Percentiles rank a stretch among this genome's conserved stretches.
These are phyloP conservation scores for Tragulus kanchil DNA, from an alignment of 2,113 vertebrate genomes.

Conservation along the genomic window DNA sequence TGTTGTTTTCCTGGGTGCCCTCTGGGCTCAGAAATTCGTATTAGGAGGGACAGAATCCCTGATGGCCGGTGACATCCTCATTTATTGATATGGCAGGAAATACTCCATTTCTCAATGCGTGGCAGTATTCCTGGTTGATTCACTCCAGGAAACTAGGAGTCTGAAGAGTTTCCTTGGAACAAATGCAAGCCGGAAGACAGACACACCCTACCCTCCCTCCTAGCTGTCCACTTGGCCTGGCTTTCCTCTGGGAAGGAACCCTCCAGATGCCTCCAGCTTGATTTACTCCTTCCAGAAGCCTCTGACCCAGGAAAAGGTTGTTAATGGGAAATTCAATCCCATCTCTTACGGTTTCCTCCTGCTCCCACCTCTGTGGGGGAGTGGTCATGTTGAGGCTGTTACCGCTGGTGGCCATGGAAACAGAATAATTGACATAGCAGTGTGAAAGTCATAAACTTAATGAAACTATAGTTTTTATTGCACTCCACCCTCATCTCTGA, in stretches of 20 bases:
- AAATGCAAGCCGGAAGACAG: not conserved
- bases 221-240: not conserved
- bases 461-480: constrained; percentile 90
- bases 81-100: not conserved
- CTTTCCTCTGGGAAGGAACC: not conserved
- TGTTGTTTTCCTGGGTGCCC: not conserved
- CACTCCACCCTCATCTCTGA: constrained; percentile 88
- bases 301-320: not conserved
- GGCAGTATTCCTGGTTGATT: not conserved
- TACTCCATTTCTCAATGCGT: not conserved
- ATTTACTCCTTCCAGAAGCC: constrained; percentile 36
- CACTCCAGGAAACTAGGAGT: not conserved
- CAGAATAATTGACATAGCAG: constrained; percentile 84
- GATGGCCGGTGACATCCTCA: not conserved
- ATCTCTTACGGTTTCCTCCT: not conserved
- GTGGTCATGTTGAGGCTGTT: constrained; percentile 71
- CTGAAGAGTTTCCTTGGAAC: not conserved
- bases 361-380: constrained; percentile 57
- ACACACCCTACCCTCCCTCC: not conserved
- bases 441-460: constrained; percentile 90
- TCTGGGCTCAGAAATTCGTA: not conserved
- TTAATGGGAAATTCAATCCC: constrained; percentile 15
- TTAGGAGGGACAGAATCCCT: not conserved
- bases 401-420: constrained; percentile 86
- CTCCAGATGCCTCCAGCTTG: not conserved